Conservation (phyloP, 2,113 vertebrate genomes). For the Xiphophorus maculatus region DNA sequence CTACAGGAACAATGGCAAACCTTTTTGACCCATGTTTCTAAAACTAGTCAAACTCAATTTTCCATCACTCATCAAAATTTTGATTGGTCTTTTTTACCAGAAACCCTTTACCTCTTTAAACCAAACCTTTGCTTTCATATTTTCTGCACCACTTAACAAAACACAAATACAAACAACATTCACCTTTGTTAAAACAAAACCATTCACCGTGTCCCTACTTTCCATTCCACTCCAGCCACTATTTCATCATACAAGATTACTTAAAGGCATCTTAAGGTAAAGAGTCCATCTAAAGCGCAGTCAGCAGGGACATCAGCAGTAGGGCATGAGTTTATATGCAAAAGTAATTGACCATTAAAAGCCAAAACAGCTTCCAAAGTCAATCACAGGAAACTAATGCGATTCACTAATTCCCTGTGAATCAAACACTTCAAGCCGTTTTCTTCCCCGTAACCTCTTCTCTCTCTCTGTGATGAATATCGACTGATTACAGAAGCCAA, state of each 20-base stretch:
- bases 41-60: too few relatives aligned
- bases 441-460: slow-evolving; percentile 31
- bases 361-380: slow-evolving; percentile 48
- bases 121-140: too few relatives aligned
- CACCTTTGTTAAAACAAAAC: too few relatives aligned
- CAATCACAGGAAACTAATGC: slow-evolving; percentile 60
- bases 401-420: slow-evolving; percentile 43
- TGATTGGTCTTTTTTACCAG: too few relatives aligned
- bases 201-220: neutral
- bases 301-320: slow-evolving; percentile 64
- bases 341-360: slow-evolving; percentile 66
- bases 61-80: too few relatives aligned
- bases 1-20: too few relatives aligned
- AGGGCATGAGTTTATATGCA: slow-evolving; percentile 23
- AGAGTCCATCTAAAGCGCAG: slow-evolving; percentile 40
- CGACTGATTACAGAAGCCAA: slow-evolving; percentile 48
- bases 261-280: slow-evolving; percentile 38
- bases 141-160: too few relatives aligned
- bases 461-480: slow-evolving; percentile 55
- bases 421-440: slow-evolving; percentile 53
- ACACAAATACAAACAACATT: too few relatives aligned
- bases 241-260: slow-evolving; percentile 23
- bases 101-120: too few relatives aligned
- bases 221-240: neutral
- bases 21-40: too few relatives aligned